Evolutionary conservation across 1,140 invertebrate species (phyloP), one percentile per base, ranked within the genome.

Genomic region (Drosophila kohkoa): DNA sequence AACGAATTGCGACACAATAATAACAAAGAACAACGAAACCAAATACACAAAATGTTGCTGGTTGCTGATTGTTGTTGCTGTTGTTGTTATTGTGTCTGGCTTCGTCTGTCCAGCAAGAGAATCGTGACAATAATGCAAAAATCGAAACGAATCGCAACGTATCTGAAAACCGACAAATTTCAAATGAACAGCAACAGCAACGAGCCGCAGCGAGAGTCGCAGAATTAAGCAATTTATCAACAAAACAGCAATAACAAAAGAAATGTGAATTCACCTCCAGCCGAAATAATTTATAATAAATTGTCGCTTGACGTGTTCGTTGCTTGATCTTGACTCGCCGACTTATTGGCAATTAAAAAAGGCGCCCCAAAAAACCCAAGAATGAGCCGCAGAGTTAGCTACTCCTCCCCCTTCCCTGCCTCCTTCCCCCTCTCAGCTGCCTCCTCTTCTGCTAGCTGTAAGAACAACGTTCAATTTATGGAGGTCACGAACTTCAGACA

Each of bases 121-220:
- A 89, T 88, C 83, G 83, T 89, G 83, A 88, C 83, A 88, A 89
- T 88, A 87, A 89, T 88, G 85, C 72, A 73, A 81, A 88, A 88
- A 81, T 85, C 78, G 81, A 45, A 65, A 64, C 60, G 60, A 88
- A 81, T 85, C 78, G 81, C 30, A 65, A 52, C 60, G 60, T 52
- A 38, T 51, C 46, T 38, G 52, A 64, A 77, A 77, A 80, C 67
- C 57, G 66, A 77, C 63, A 85, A 85, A 85, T 85, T 71, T 82
- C 41, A 85, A 80, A 70, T 63, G 60, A 41, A 80, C 77, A 54
- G 13, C 25, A 52, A 55, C 10, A n/a, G 63, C 58, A 45, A 25
- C 38, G 25, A 41, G 35, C 49, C 20, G 16, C 57, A 45, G 16
- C 58, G 45, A 35, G 15, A 28, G 48, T 35, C 49, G 55, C 28